phyloP scores from a whole-genome alignment of 2,797 vertebrate species.

The Forpus xanthops region DNA sequence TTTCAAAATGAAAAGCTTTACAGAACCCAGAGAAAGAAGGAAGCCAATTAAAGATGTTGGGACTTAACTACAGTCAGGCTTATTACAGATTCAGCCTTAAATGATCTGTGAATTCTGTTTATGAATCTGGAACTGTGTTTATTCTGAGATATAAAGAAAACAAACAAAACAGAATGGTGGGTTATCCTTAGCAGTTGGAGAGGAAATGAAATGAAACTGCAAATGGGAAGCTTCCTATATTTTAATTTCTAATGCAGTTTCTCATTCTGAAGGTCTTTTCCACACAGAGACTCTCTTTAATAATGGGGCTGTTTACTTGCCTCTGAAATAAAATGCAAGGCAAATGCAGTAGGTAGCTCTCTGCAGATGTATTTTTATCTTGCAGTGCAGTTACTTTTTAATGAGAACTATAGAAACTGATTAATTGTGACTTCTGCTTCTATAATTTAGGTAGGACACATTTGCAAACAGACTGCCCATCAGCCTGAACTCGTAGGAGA shows the following conservation, averaged over 20 bases:
- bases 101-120: constrained; percentile 15
- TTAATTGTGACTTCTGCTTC: constrained; percentile 15
- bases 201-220: not conserved
- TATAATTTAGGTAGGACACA: constrained; percentile 22
- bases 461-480: constrained; percentile 14
- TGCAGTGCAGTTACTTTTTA: not conserved
- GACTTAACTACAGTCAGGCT: not conserved
- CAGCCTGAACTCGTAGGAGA: not conserved
- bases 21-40: not conserved
- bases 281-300: not conserved
- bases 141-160: not conserved
- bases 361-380: constrained; percentile 6
- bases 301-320: not conserved
- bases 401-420: not conserved
- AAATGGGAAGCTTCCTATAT: not conserved
- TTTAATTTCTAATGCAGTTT: constrained; percentile 2
- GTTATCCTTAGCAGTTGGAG: not conserved
- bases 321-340: not conserved
- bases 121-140: not conserved
- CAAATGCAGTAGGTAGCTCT: not conserved
- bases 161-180: not conserved
- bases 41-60: not conserved
- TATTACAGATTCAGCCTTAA: not conserved
- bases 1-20: constrained; percentile 7
- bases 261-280: not conserved